Conservation (phyloP, 2,797 vertebrate genomes). For the Crocidura indochinensis region DNA sequence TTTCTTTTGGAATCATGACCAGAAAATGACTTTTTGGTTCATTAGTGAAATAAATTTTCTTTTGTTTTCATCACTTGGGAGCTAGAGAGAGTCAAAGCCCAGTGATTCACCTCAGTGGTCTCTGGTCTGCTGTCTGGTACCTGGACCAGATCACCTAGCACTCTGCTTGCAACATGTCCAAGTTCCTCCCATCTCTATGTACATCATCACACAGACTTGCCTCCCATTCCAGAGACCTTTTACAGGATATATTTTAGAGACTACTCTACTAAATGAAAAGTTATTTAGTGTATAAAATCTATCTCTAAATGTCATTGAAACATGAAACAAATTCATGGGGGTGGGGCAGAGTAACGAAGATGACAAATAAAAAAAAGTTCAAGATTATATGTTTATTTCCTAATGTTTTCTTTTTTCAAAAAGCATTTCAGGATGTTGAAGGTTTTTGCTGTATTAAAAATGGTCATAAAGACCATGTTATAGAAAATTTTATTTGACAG, state of each 20-base stretch:
- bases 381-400: neutral
- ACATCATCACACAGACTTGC: rapidly evolving
- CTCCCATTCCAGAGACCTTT: neutral
- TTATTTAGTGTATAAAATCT: neutral
- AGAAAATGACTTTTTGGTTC: neutral
- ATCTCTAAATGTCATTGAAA: neutral
- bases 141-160: rapidly evolving
- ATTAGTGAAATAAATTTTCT: neutral
- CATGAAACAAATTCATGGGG: neutral
- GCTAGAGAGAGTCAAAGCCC: neutral
- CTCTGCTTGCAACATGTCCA: rapidly evolving
- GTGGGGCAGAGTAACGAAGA: no score
- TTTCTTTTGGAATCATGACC: no score
- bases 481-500: slow-evolving; percentile 17
- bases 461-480: neutral
- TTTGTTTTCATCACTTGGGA: neutral
- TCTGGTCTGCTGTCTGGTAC: rapidly evolving
- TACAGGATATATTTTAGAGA: neutral
- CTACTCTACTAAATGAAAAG: neutral
- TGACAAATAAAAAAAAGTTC: neutral
- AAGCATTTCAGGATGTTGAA: slow-evolving; percentile 43
- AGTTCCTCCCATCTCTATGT: neutral
- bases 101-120: rapidly evolving
- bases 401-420: slow-evolving; percentile 14
- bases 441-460: slow-evolving; percentile 47